Evolutionary conservation across 2,113 vertebrate genomes (phyloP).

Genomic region (Thunnus thynnus): DNA sequence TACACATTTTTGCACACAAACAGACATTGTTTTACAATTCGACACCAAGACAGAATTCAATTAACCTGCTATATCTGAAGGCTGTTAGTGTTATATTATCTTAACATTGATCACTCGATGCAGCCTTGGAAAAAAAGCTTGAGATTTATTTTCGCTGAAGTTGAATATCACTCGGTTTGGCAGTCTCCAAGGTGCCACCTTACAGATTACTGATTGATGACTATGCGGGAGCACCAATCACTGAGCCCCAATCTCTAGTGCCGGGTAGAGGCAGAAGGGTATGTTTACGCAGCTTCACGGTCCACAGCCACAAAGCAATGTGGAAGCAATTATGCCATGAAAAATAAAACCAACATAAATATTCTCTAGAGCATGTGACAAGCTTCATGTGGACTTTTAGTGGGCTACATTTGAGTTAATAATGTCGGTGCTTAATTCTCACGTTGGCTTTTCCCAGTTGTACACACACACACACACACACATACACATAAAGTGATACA

Average conservation of each 20-base stretch:
- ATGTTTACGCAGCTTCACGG: not conserved
- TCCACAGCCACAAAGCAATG: slow-evolving; percentile 28
- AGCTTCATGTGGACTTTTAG: slow-evolving; percentile 18
- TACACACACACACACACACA: not conserved
- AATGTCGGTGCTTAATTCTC: slow-evolving; percentile 19
- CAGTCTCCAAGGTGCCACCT: slow-evolving; percentile 16
- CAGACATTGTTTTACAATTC: not conserved
- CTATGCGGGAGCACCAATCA: slow-evolving; percentile 8
- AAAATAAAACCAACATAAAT: slow-evolving; percentile 55
- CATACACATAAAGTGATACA: not conserved
- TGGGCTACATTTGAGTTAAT: slow-evolving; percentile 19
- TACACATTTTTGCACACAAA: not conserved
- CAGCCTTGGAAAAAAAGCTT: not conserved
- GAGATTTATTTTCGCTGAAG: slow-evolving; percentile 13
- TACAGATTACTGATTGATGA: slow-evolving; percentile 39
- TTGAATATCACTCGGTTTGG: slow-evolving; percentile 14
- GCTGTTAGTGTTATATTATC: slow-evolving; percentile 7
- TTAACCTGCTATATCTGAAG: slow-evolving; percentile 32
- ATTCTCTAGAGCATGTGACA: slow-evolving; percentile 27
- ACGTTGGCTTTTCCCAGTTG: slow-evolving; percentile 7
- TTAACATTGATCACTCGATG: slow-evolving; percentile 30
- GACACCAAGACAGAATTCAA: slow-evolving; percentile 21
- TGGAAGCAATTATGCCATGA: slow-evolving; percentile 54
- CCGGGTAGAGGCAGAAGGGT: not conserved
- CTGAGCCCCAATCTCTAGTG: not conserved